Conservation (phyloP, 2,113 vertebrate genomes). For the Siphamia tubifer region DNA sequence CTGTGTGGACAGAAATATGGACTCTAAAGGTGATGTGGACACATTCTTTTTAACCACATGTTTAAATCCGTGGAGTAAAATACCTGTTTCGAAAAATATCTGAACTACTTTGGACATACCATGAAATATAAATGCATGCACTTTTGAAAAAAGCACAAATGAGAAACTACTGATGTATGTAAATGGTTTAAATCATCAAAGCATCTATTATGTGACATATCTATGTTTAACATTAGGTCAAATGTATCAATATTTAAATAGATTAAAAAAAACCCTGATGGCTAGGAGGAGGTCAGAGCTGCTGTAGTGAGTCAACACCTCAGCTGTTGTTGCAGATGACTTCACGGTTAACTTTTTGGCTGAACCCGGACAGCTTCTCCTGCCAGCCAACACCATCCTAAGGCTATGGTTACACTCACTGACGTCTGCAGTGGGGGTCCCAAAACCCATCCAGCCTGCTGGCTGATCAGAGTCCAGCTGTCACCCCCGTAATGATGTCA, state of each 20-base stretch:
- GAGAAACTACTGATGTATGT: no score
- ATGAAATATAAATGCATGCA: no score
- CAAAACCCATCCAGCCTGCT: constrained; percentile 47
- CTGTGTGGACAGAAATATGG: no score
- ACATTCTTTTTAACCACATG: no score
- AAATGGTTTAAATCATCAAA: no score
- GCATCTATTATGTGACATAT: no score
- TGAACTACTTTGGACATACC: no score
- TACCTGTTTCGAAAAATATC: no score
- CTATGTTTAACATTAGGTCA: no score
- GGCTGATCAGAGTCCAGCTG: constrained; percentile 53
- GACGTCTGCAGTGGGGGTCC: constrained; percentile 82
- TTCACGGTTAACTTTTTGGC: constrained; percentile 68
- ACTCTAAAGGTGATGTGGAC: no score
- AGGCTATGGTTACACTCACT: constrained; percentile 67
- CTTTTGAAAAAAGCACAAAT: no score
- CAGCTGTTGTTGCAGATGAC: constrained; percentile 72
- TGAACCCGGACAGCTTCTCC: constrained; percentile 53
- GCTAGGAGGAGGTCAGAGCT: constrained; percentile 10
- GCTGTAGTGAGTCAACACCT: constrained; percentile 60
- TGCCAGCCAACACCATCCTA: constrained; percentile 58
- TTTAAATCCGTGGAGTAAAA: no score
- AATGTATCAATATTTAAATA: neutral
- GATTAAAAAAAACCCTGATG: neutral
- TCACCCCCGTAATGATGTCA: constrained; percentile 53